Conservation (phyloP, 1,140 invertebrate species). For the Ostrea denselamellosa region DNA sequence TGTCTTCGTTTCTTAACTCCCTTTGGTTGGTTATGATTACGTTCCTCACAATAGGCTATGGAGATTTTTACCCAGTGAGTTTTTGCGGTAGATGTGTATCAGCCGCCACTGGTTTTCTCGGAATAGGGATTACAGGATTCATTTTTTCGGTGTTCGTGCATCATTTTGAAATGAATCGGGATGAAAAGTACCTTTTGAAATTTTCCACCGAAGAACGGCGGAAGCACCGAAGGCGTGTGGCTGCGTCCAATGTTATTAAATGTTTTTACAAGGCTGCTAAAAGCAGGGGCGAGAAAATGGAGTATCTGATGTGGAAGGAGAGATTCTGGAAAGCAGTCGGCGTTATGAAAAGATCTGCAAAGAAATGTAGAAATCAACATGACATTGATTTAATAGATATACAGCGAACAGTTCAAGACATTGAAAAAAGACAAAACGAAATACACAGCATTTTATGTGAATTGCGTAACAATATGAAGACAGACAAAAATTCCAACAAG, state of each 20-base stretch:
- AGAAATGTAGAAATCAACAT: not conserved
- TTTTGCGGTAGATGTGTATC: constrained; percentile 23
- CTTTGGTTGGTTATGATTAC: constrained; percentile 28
- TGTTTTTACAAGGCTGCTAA: not conserved
- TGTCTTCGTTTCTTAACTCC: not conserved
- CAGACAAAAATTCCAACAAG: not conserved
- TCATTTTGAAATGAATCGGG: constrained; percentile 15
- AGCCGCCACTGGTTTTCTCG: constrained; percentile 1
- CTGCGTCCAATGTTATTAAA: constrained; percentile 19
- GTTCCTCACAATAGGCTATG: constrained; percentile 10
- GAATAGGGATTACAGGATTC: not conserved
- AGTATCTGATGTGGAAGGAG: not conserved
- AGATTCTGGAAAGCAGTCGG: not conserved
- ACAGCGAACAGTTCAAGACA: not conserved
- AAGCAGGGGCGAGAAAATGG: not conserved
- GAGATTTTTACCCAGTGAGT: not conserved
- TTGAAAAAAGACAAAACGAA: constrained; percentile 19
- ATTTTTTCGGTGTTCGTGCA: constrained; percentile 9
- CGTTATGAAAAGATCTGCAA: not conserved
- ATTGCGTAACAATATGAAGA: not conserved
- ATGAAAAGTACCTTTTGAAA: constrained; percentile 15
- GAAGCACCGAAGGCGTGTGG: not conserved
- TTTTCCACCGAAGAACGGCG: constrained; percentile 5
- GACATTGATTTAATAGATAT: constrained; percentile 6
- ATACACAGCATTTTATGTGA: not conserved